Conservation (phyloP, 1,140 invertebrate genomes). For the Drosophila subpulchrella region DNA sequence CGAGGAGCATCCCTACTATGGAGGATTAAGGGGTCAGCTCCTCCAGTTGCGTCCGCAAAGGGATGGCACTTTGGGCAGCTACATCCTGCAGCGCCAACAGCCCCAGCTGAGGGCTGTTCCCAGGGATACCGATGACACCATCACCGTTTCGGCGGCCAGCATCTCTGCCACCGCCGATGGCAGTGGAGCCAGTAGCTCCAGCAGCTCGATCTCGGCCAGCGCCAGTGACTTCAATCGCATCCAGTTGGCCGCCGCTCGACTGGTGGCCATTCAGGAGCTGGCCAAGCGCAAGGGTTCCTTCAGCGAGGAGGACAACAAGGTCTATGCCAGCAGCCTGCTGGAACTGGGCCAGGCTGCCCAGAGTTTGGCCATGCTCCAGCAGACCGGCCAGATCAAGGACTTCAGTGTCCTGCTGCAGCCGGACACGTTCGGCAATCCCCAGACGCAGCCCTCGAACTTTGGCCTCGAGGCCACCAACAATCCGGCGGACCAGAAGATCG, state of each 20-base stretch:
- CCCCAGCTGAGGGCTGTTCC: slow-evolving; percentile 42
- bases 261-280: slow-evolving; percentile 85
- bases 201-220: slow-evolving; percentile 58
- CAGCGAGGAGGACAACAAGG: slow-evolving; percentile 83
- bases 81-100: slow-evolving; percentile 50
- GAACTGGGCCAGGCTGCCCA: slow-evolving; percentile 84
- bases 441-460: slow-evolving; percentile 67
- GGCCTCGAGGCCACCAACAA: slow-evolving; percentile 63
- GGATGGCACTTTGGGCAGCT: slow-evolving; percentile 55
- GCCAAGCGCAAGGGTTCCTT: slow-evolving; percentile 85
- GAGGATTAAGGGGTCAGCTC: slow-evolving; percentile 87
- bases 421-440: slow-evolving; percentile 52
- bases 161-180: slow-evolving; percentile 75
- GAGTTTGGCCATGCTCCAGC: slow-evolving; percentile 84
- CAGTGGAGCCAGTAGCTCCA: slow-evolving; percentile 46
- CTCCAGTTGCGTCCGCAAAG: slow-evolving; percentile 62
- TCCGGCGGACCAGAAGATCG: slow-evolving; percentile 63
- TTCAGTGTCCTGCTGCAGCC: slow-evolving; percentile 79
- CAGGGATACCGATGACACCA: slow-evolving; percentile 63
- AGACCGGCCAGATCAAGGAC: slow-evolving; percentile 80
- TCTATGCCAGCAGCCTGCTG: slow-evolving; percentile 85
- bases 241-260: slow-evolving; percentile 84
- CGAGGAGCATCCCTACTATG: slow-evolving; percentile 86
- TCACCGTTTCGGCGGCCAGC: slow-evolving; percentile 65
- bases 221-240: slow-evolving; percentile 84